Percentiles rank a stretch among this genome's conserved stretches.
phyloP scores from a whole-genome alignment of 1,140 invertebrate species.

The Drosophila nannoptera region DNA sequence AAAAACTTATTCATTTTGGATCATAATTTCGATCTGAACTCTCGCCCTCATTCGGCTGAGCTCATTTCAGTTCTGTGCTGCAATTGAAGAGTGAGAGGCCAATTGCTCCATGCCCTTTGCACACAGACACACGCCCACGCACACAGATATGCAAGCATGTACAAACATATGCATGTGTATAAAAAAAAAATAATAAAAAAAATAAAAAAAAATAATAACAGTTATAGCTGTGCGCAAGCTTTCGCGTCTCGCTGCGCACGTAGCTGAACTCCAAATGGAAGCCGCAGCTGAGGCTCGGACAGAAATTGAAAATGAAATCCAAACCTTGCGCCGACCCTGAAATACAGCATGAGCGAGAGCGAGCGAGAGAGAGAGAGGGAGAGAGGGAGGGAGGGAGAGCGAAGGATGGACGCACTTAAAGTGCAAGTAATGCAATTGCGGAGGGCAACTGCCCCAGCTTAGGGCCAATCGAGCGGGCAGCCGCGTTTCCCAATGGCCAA shows the following conservation, averaged over 20 bases:
- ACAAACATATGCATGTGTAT: neutral
- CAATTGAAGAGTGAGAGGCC: too few species aligned
- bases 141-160: too few species aligned
- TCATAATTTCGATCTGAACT: too few species aligned
- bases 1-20: too few species aligned
- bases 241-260: slow-evolving; percentile 9
- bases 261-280: slow-evolving; percentile 12
- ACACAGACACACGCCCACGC: too few species aligned
- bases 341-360: neutral
- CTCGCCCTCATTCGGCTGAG: too few species aligned
- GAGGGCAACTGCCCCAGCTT: slow-evolving; percentile 6
- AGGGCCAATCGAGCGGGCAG: slow-evolving; percentile 15
- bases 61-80: too few species aligned
- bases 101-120: too few species aligned
- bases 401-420: slow-evolving; percentile 21
- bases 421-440: slow-evolving; percentile 64
- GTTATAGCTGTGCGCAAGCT: neutral
- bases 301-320: slow-evolving; percentile 8
- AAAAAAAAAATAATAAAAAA: neutral
- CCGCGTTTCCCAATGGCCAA: slow-evolving; percentile 13
- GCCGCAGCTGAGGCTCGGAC: neutral
- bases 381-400: too few species aligned
- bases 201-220: neutral
- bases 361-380: neutral
- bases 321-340: slow-evolving; percentile 37